Percentiles rank a stretch among this genome's conserved stretches.
Conservation (phyloP, 2,888 invertebrate species). For the Anarsia innoxiella region DNA sequence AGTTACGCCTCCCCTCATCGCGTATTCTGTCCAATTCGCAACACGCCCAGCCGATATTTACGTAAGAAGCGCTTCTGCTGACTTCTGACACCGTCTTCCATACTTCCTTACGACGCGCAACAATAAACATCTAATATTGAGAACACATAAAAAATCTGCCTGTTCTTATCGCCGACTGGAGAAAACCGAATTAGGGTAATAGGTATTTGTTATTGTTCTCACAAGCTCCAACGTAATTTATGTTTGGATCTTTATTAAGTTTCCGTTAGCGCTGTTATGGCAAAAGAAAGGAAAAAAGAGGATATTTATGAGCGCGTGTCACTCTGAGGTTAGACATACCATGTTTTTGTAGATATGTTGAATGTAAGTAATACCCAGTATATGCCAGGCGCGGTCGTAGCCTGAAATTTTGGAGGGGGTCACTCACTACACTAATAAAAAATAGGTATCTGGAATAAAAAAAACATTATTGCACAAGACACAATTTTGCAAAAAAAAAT, state of each 20-base stretch:
- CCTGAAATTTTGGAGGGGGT: no score
- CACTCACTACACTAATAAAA: no score
- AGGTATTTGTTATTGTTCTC: conserved; percentile 25
- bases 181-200: conserved; percentile 38
- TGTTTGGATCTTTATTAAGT: conserved; percentile 13
- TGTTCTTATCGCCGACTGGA: conserved; percentile 23
- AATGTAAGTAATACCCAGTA: no score
- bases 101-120: conserved; percentile 35
- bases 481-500: no score
- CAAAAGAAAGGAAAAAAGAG: conserved; percentile 4
- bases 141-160: conserved; percentile 43
- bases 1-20: conserved; percentile 62
- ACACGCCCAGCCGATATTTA: conserved; percentile 70
- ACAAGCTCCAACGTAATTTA: conserved; percentile 16
- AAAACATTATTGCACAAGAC: no score
- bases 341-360: no score
- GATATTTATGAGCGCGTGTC: no score
- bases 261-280: conserved; percentile 7
- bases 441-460: no score
- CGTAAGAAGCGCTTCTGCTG: conserved; percentile 62
- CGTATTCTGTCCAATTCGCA: conserved; percentile 68
- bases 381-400: no score
- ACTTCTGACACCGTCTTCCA: conserved; percentile 56
- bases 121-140: conserved; percentile 36
- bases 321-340: no score